Percentiles rank a stretch among this genome's conserved stretches.
Evolutionary conservation across 2,888 invertebrate genomes (phyloP).

Genomic region (Tupiocoris notatus): DNA sequence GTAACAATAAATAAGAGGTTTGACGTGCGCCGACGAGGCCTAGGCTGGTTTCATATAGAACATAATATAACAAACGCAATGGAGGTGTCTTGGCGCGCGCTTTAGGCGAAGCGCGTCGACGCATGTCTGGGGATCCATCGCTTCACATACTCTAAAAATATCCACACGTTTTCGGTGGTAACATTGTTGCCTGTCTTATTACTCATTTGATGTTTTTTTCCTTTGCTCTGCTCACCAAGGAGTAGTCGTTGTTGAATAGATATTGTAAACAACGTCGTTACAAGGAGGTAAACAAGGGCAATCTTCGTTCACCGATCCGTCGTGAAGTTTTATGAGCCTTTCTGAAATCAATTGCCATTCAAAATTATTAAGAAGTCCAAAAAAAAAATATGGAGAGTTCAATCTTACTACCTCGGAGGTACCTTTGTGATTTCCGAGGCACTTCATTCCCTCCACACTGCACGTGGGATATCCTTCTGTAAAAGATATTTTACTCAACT

Average conservation of each 20-base stretch:
- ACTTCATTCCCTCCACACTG: conserved; percentile 63
- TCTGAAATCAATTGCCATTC: conserved; percentile 57
- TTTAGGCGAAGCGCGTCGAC: too few species aligned
- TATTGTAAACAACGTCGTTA: conserved; percentile 56
- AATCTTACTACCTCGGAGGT: too few species aligned
- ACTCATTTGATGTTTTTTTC: background rate
- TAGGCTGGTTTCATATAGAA: too few species aligned
- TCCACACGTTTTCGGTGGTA: background rate
- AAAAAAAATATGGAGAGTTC: background rate
- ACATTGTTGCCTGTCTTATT: background rate
- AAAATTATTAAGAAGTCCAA: too few species aligned
- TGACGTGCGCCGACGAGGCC: too few species aligned
- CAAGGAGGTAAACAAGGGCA: conserved; percentile 69
- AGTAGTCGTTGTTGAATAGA: background rate
- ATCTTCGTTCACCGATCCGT: conserved; percentile 57
- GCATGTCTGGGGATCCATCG: too few species aligned
- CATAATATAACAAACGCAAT: too few species aligned
- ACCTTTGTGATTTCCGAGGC: conserved; percentile 63
- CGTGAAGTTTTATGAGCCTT: conserved; percentile 59
- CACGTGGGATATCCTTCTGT: conserved; percentile 56
- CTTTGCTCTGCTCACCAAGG: conserved; percentile 4
- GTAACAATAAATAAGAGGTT: too few species aligned
- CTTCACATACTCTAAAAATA: too few species aligned
- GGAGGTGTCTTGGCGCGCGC: too few species aligned
- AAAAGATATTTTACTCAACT: conserved; percentile 6